phyloP scores from a whole-genome alignment of 2,113 vertebrate genomes.

The Glaucomys volans region DNA sequence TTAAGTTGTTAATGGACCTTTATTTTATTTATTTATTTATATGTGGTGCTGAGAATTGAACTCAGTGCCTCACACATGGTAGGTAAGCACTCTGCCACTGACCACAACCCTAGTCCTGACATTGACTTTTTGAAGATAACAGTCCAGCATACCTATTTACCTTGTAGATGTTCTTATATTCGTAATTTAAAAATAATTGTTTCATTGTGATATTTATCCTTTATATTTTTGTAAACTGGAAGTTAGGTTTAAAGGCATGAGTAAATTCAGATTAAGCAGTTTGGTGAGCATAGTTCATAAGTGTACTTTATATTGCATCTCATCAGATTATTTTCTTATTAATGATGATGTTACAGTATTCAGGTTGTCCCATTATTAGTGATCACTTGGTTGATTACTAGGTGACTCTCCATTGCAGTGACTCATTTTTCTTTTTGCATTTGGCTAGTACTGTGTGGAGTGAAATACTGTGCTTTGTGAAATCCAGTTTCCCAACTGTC shows the following conservation, averaged over 20 bases:
- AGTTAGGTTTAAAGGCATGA: neutral
- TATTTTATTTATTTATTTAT: no score
- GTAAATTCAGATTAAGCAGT: neutral
- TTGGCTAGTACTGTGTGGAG: neutral
- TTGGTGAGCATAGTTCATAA: constrained; percentile 20
- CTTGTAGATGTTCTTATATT: neutral
- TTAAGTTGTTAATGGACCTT: no score
- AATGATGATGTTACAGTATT: neutral
- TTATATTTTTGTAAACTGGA: constrained; percentile 8
- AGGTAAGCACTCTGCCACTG: no score
- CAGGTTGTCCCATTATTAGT: neutral
- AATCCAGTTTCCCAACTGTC: neutral
- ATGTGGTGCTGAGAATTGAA: no score
- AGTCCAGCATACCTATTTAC: neutral
- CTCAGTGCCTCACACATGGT: no score
- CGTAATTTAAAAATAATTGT: neutral
- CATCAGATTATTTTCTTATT: neutral
- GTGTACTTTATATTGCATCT: neutral
- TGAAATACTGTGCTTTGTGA: constrained; percentile 4
- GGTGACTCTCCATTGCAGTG: neutral
- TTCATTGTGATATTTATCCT: neutral
- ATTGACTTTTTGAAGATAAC: neutral
- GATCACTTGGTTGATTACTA: neutral
- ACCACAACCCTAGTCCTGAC: no score
- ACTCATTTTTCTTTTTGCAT: neutral